These are phyloP conservation scores for Drosophila nebulosa DNA, from an alignment of 1,140 invertebrate genomes.

Conservation along the genomic window DNA sequence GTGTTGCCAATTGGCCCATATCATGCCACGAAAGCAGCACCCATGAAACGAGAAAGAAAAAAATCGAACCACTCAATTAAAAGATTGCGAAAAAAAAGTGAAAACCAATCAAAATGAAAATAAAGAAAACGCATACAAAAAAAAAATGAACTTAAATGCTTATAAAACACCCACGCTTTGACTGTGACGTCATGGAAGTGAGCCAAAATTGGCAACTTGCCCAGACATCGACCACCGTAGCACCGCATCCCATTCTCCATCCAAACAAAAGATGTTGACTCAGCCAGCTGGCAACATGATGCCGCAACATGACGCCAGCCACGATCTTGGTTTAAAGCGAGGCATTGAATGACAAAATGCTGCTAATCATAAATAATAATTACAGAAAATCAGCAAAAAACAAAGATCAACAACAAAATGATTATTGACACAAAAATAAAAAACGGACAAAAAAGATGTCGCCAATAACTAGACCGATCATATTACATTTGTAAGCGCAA, in stretches of 20 bases:
- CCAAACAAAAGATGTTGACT: slow-evolving; percentile 8
- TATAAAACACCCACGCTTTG: slow-evolving; percentile 17
- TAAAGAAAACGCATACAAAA: slow-evolving; percentile 5
- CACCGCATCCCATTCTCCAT: not conserved
- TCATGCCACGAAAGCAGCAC: slow-evolving; percentile 34
- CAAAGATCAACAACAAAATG: not conserved
- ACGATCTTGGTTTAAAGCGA: not conserved
- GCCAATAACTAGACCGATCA: not conserved
- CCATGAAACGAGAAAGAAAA: slow-evolving; percentile 20
- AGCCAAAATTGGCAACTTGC: slow-evolving; percentile 33
- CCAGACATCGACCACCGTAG: slow-evolving; percentile 1
- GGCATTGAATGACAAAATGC: slow-evolving; percentile 26
- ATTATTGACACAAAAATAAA: not conserved
- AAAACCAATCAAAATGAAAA: slow-evolving; percentile 28
- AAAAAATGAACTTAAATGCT: slow-evolving; percentile 13
- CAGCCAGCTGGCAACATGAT: slow-evolving; percentile 7
- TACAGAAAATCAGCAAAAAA: slow-evolving; percentile 15
- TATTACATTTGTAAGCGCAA: not conserved
- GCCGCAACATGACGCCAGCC: not conserved
- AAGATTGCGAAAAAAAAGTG: slow-evolving; percentile 28
- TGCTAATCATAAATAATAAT: slow-evolving; percentile 14
- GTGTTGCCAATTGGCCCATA: slow-evolving; percentile 42
- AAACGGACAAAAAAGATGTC: not conserved
- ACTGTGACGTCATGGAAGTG: slow-evolving; percentile 29
- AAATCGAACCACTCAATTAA: slow-evolving; percentile 43